These are phyloP conservation scores for Pseudolycoriella hygida DNA, from an alignment of 2,888 invertebrate species.

Conservation along the genomic window DNA sequence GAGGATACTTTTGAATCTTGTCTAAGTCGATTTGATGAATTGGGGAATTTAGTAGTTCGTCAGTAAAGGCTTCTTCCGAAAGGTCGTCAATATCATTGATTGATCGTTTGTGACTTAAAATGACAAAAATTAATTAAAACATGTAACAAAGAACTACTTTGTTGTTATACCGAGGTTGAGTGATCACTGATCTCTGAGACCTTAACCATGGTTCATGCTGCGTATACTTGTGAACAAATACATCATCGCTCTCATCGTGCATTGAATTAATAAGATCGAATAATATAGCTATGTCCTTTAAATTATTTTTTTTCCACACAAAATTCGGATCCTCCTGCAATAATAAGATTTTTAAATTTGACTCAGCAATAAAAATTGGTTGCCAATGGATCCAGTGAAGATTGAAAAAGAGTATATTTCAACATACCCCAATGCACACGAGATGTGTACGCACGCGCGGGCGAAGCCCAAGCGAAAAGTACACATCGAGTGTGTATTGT, in stretches of 20 bases:
- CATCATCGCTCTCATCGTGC: background rate
- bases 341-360: too few species aligned
- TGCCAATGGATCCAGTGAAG: too few species aligned
- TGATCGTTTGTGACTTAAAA: background rate
- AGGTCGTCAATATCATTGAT: background rate
- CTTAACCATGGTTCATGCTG: background rate
- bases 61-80: background rate
- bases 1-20: background rate
- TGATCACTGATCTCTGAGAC: too few species aligned
- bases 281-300: background rate
- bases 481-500: too few species aligned
- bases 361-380: too few species aligned
- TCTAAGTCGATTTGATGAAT: background rate
- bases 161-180: background rate
- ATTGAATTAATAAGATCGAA: background rate
- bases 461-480: too few species aligned
- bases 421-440: too few species aligned
- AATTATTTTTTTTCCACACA: too few species aligned
- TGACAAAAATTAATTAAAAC: background rate
- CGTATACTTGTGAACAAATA: background rate
- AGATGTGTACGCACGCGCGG: too few species aligned
- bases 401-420: too few species aligned
- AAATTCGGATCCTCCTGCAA: too few species aligned
- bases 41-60: background rate
- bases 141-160: background rate